Base-by-base conservation (phyloP, 2,113 vertebrate species). In the Pachyramphus minor region DNA sequence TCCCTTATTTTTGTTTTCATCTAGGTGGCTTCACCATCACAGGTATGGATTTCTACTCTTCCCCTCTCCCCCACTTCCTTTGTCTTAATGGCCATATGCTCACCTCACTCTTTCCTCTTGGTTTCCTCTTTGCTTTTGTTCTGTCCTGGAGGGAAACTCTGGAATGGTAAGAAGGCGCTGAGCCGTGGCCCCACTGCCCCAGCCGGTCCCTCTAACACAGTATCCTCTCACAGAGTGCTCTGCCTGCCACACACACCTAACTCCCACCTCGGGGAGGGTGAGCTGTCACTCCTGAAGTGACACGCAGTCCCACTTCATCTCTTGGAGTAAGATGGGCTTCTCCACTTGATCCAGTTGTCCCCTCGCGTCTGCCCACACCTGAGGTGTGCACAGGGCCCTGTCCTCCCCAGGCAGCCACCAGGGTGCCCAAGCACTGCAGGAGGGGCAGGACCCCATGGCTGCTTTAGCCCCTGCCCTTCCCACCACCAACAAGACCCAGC, bases 11-110 rank as follows among this genome's bases (percentile, higher is more conserved):
- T 95, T 75, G 47, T 45, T 90, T 96, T 97, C 85, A 31, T 97
- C 78, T 91, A 98, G 98, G 98, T 96, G 98, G 96, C 98, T 98
- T 98, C 97, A 98, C 98, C 86, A 97, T 98, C 94, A 98, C 98
- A 98, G 98, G 98, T 98, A 98, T 95, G 98, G 93, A 95, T 74
- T 97, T 97, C 93, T 95, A 52, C 87, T 91, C 89, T 82, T 63
- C 24, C 28, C 78, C 60, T n/a, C 25, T 37, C 41, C 42, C 33
- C 11, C 16, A 6, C 3, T 27, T 35, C 41, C 74, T 28, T 81
- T 44, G 27, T 71, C 17, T 63, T 55, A n/a, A 78, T 84, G 31
- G 41, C 79, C 62, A 39, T 77, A 19, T 39, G 35, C 92, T 97
- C 81, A 93, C 49, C 81, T 39, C 0, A 11, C 74, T 97, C 33